phyloP scores from a whole-genome alignment of 2,113 vertebrate genomes.

The Arenaria interpres region DNA sequence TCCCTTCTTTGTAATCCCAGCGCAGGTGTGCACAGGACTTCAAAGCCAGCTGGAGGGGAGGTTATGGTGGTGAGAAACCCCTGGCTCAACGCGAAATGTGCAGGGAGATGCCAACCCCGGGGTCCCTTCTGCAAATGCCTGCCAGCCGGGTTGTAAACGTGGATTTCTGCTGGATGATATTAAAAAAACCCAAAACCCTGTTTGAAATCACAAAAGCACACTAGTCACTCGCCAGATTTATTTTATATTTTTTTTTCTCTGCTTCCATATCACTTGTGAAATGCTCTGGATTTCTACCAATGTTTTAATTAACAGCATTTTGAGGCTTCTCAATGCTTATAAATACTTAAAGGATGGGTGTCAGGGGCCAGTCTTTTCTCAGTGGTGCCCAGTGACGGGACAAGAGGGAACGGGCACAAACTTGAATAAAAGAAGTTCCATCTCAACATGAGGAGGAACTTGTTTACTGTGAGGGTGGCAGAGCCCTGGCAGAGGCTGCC shows the following conservation, averaged over 20 bases:
- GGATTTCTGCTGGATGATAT: not conserved
- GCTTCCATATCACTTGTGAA: not conserved
- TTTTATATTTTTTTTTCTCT: no score
- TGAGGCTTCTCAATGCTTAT: not conserved
- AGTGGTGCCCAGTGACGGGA: no score
- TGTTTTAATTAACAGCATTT: not conserved
- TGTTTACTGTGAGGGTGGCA: no score
- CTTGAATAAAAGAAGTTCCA: no score
- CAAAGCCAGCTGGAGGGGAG: conserved; percentile 67
- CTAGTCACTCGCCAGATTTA: not conserved
- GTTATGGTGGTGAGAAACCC: conserved; percentile 30
- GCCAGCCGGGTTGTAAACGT: not conserved
- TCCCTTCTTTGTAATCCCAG: conserved; percentile 65
- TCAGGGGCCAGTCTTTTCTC: no score
- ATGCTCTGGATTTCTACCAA: not conserved
- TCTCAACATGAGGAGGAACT: no score
- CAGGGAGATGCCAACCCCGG: not conserved
- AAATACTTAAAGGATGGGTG: no score
- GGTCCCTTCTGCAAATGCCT: not conserved
- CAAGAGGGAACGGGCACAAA: no score
- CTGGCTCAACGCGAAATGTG: not conserved
- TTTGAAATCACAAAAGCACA: not conserved
- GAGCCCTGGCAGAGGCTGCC: no score
- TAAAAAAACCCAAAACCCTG: no score
- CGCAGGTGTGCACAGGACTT: conserved; percentile 77